phyloP scores from a whole-genome alignment of 1,140 invertebrate species.

The Caenorhabditis elegans region WBcel235 BX284603.4:12030001-12030500 shows the following conservation, averaged over 20 bases:
- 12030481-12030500: too few species aligned
- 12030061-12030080: background rate
- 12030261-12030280: background rate
- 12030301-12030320: background rate
- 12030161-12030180: background rate
- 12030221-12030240: background rate
- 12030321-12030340: background rate
- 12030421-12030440: too few species aligned
- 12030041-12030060: background rate
- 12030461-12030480: too few species aligned
- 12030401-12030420: too few species aligned
- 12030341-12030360: background rate
- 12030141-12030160: background rate
- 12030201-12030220: background rate
- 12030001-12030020: background rate
- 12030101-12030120: background rate
- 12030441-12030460: too few species aligned
- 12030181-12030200: background rate
- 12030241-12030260: background rate
- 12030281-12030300: background rate
- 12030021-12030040: background rate
- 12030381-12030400: too few species aligned
- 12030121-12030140: too few species aligned
- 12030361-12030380: too few species aligned
- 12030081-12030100: background rate